Evolutionary conservation across 2,113 vertebrate genomes (phyloP).

Genomic region (Rana temporaria): DNA sequence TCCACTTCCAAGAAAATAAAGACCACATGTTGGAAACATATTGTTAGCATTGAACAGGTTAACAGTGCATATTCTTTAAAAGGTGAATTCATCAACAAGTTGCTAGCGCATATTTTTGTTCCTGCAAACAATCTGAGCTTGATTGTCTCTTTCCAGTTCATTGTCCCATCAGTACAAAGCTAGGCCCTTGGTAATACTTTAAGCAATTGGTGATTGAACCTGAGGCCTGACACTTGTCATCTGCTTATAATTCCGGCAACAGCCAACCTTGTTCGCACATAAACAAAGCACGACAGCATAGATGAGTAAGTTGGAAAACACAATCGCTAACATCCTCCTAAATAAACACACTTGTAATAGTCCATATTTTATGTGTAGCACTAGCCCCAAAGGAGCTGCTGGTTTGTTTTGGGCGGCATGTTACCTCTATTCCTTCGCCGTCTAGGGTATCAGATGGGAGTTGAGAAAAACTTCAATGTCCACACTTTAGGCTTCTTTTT

Average conservation of each 20-base stretch:
- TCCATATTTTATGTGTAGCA: too few relatives aligned
- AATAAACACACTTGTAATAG: conserved; percentile 60
- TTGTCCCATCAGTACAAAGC: conserved; percentile 71
- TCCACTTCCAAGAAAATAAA: not conserved
- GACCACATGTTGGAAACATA: not conserved
- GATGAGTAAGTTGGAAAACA: conserved; percentile 71
- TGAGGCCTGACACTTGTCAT: conserved; percentile 72
- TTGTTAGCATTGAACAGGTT: conserved; percentile 16
- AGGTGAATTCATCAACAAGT: conserved; percentile 54
- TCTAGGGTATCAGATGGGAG: too few relatives aligned
- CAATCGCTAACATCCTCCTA: conserved; percentile 64
- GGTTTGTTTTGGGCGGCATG: too few relatives aligned
- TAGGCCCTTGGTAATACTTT: conserved; percentile 67
- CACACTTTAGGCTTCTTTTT: too few relatives aligned
- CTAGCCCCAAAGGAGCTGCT: too few relatives aligned
- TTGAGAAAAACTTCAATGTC: too few relatives aligned
- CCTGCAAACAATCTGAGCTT: conserved; percentile 67
- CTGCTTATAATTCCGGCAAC: conserved; percentile 70
- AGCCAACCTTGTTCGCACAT: conserved; percentile 71
- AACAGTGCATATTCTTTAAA: conserved; percentile 17
- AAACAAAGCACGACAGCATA: conserved; percentile 73
- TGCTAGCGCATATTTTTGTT: conserved; percentile 63
- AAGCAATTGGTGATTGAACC: conserved; percentile 72
- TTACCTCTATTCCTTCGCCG: too few relatives aligned
- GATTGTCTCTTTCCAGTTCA: conserved; percentile 68